Percentiles rank a stretch among this genome's conserved stretches.
Evolutionary conservation across 2,888 invertebrate species (phyloP).

Genomic region (Poecilus cupreus): DNA sequence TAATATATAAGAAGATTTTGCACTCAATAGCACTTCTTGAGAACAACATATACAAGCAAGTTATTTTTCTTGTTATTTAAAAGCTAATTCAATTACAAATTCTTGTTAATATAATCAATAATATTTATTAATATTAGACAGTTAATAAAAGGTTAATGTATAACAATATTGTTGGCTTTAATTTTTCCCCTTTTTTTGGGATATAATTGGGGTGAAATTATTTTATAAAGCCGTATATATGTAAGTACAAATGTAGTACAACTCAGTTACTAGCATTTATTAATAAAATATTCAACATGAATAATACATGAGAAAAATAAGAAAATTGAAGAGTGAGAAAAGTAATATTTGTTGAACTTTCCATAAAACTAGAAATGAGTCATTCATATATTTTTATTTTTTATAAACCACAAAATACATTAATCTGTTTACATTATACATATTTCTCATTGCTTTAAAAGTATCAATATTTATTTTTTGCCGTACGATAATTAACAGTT

Average conservation of each 20-base stretch:
- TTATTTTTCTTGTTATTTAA: conserved; percentile 29
- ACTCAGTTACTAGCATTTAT: background rate
- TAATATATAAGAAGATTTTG: conserved; percentile 5
- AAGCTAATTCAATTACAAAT: background rate
- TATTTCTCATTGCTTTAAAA: no score
- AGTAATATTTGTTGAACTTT: no score
- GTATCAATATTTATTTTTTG: no score
- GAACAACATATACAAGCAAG: conserved; percentile 12
- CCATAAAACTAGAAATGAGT: no score
- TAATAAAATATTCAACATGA: background rate
- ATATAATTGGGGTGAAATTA: background rate
- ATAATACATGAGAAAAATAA: background rate
- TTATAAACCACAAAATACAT: background rate
- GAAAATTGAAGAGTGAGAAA: no score
- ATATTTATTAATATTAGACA: conserved; percentile 28
- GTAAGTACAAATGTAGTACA: conserved; percentile 28
- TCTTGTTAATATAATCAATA: background rate
- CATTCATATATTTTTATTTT: background rate
- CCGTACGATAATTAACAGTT: no score
- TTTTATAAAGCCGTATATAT: background rate
- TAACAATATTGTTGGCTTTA: conserved; percentile 20
- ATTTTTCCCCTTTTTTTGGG: background rate
- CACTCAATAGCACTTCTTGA: background rate
- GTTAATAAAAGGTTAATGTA: conserved; percentile 31
- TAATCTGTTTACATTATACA: no score